Conservation (phyloP, 1,140 invertebrate genomes). For the Pollicipes pollicipes region DNA sequence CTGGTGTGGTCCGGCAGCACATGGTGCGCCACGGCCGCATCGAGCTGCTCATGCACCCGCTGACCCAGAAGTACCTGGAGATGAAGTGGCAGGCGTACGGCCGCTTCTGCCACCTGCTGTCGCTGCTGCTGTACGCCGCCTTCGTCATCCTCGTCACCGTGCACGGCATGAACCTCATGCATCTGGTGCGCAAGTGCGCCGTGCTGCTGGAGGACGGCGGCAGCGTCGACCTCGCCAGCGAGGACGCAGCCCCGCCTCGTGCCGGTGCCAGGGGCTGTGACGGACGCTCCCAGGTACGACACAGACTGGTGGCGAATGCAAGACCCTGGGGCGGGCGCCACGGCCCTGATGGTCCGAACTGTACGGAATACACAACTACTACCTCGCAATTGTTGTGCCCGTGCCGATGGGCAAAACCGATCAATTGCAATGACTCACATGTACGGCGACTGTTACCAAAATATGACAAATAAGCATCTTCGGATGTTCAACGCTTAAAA, state of each 20-base stretch:
- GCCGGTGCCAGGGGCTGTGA: not conserved
- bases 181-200: not conserved
- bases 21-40: constrained; percentile 61
- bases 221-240: not conserved
- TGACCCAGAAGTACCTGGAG: constrained; percentile 58
- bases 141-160: constrained; percentile 50
- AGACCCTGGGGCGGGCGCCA: too few species aligned
- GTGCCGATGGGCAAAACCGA: too few species aligned
- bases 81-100: constrained; percentile 75
- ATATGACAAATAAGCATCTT: too few species aligned
- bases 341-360: too few species aligned
- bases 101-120: constrained; percentile 58
- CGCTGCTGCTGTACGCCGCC: constrained; percentile 51
- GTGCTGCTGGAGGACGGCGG: not conserved
- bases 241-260: not conserved
- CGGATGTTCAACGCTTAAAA: too few species aligned
- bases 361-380: too few species aligned
- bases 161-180: constrained; percentile 35
- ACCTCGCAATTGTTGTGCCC: too few species aligned
- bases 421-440: too few species aligned
- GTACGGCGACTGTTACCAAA: too few species aligned
- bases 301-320: too few species aligned
- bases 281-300: not conserved
- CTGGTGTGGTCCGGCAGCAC: too few species aligned
- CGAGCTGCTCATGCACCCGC: constrained; percentile 53